Evolutionary conservation across 2,113 vertebrate species (phyloP).

Genomic region (Trematocara macrostoma): DNA sequence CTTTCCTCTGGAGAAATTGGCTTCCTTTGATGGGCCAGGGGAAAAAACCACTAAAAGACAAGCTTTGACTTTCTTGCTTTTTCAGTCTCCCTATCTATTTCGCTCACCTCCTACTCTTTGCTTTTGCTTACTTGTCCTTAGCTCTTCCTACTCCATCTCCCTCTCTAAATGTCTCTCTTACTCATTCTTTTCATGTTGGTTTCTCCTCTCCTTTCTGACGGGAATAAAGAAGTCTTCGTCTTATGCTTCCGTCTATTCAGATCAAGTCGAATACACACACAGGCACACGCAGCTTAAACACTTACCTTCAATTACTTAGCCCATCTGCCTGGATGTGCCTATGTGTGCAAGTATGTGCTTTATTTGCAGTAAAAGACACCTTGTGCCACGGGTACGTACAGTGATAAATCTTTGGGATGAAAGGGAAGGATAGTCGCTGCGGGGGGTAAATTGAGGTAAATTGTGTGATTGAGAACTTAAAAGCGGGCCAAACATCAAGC

Average conservation of each 20-base stretch:
- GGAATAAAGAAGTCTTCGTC: not conserved
- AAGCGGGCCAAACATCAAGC: slow-evolving; percentile 46
- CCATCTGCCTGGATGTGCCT: not conserved
- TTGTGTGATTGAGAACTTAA: slow-evolving; percentile 52
- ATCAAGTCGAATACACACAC: not conserved
- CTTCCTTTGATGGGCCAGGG: slow-evolving; percentile 33
- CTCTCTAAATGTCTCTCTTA: not conserved
- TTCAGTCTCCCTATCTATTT: not conserved
- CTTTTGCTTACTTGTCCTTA: slow-evolving; percentile 16
- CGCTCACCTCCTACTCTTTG: not conserved
- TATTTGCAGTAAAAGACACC: slow-evolving; percentile 9
- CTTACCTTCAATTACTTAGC: slow-evolving; percentile 13
- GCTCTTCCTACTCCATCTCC: not conserved
- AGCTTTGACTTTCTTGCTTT: slow-evolving; percentile 26
- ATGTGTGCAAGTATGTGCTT: not conserved
- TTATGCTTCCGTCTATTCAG: not conserved
- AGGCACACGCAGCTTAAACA: not conserved
- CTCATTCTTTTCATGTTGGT: not conserved
- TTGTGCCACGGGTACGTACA: not conserved
- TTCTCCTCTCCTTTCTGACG: not conserved
- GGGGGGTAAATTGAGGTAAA: slow-evolving; percentile 58
- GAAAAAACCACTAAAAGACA: slow-evolving; percentile 27
- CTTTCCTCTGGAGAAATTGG: slow-evolving; percentile 43
- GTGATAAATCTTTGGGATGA: slow-evolving; percentile 15
- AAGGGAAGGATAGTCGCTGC: not conserved